A percentile compares a stretch with the other conserved stretches of the same genome.
phyloP scores from a whole-genome alignment of 2,888 invertebrate species.

The Noctua fimbriata region DNA sequence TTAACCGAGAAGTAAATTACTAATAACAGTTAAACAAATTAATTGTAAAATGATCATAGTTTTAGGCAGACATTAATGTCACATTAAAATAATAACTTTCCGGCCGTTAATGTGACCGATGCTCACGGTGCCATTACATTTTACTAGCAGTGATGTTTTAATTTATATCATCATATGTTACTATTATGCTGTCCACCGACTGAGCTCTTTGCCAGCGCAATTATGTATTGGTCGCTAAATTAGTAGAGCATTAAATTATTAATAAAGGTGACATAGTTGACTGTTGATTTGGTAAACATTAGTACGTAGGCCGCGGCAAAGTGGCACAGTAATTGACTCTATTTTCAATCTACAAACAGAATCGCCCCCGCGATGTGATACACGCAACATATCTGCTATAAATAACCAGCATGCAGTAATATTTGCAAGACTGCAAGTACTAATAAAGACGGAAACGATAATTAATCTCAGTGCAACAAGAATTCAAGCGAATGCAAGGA shows the following conservation, averaged over 20 bases:
- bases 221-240: slow-evolving; percentile 70
- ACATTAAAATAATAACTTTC: slow-evolving; percentile 50
- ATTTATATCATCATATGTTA: slow-evolving; percentile 56
- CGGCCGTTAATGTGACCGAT: slow-evolving; percentile 45
- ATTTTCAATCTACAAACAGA: slow-evolving; percentile 51
- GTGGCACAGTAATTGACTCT: slow-evolving; percentile 55
- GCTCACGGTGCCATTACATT: slow-evolving; percentile 52
- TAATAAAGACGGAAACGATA: slow-evolving; percentile 69
- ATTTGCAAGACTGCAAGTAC: slow-evolving; percentile 64
- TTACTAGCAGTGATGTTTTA: slow-evolving; percentile 65
- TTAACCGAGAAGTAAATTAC: slow-evolving; percentile 34
- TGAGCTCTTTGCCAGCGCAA: slow-evolving; percentile 76
- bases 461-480: slow-evolving; percentile 78
- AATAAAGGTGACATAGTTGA: slow-evolving; percentile 62
- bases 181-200: slow-evolving; percentile 71
- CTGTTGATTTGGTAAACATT: slow-evolving; percentile 60
- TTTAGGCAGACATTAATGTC: slow-evolving; percentile 43
- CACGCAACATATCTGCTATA: slow-evolving; percentile 37
- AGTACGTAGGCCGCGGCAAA: slow-evolving; percentile 36
- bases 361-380: slow-evolving; percentile 22
- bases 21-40: slow-evolving; percentile 28
- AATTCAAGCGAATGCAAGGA: slow-evolving; percentile 71
- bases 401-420: slow-evolving; percentile 38
- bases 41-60: slow-evolving; percentile 40
- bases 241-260: slow-evolving; percentile 65